phyloP scores from a whole-genome alignment of 2,797 vertebrate genomes.

The Nothura maculosa region DNA sequence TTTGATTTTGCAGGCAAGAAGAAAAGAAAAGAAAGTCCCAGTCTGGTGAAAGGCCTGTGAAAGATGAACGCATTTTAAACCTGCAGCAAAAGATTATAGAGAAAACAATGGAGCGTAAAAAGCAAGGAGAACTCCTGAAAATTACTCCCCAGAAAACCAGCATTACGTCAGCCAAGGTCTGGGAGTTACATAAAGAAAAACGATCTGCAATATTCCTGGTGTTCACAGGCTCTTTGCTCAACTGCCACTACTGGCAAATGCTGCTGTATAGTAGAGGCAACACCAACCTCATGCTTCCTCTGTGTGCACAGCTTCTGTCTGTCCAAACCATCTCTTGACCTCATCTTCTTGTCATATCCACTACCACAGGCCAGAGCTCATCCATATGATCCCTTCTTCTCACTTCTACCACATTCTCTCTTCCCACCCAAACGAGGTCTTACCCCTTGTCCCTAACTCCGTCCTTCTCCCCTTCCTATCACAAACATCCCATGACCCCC shows the following conservation, averaged over 20 bases:
- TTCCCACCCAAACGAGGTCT: not conserved
- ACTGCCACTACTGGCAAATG: slow-evolving; percentile 57
- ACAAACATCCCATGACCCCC: not conserved
- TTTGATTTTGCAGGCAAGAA: slow-evolving; percentile 79
- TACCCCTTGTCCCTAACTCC: rapidly evolving
- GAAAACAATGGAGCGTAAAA: slow-evolving; percentile 81
- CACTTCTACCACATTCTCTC: not conserved
- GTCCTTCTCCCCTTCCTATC: not conserved
- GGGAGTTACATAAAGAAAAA: slow-evolving; percentile 43
- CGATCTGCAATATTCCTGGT: slow-evolving; percentile 4
- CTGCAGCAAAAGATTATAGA: slow-evolving; percentile 84
- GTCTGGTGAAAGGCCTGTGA: slow-evolving; percentile 46
- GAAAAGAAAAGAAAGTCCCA: slow-evolving; percentile 76
- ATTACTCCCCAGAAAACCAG: slow-evolving; percentile 56
- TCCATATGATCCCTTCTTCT: rapidly evolving
- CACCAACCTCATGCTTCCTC: not conserved
- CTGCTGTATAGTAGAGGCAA: not conserved
- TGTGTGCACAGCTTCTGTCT: not conserved
- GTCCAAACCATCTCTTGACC: not conserved
- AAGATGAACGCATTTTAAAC: slow-evolving; percentile 81
- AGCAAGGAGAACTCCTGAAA: slow-evolving; percentile 68
- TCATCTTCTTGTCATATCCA: slow-evolving; percentile 20
- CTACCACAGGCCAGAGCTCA: not conserved
- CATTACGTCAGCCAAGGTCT: slow-evolving; percentile 22
- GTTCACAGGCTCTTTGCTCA: slow-evolving; percentile 31